Conservation (phyloP, 1,140 invertebrate species). For the Drosophila miranda region DNA sequence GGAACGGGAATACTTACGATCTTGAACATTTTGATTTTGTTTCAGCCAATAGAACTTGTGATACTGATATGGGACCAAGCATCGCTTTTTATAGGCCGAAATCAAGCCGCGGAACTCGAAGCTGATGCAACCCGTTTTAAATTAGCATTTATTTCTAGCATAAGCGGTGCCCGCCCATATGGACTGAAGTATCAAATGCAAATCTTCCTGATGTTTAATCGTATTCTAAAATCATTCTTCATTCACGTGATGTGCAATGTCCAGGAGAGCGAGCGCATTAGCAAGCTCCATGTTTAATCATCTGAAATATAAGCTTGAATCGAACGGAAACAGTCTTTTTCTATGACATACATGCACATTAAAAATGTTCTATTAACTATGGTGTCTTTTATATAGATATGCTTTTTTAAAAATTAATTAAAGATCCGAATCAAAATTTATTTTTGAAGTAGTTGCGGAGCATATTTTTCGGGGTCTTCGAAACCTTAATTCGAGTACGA, state of each 20-base stretch:
- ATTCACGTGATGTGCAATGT: neutral
- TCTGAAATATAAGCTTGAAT: too few relatives aligned
- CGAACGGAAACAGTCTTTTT: too few relatives aligned
- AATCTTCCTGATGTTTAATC: conserved; percentile 15
- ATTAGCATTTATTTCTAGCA: conserved; percentile 42
- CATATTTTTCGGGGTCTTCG: conserved; percentile 21
- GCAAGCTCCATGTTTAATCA: too few relatives aligned
- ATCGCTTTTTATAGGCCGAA: conserved; percentile 27
- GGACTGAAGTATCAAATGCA: conserved; percentile 22
- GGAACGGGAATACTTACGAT: conserved; percentile 38
- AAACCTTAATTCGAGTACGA: neutral
- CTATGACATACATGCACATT: too few relatives aligned
- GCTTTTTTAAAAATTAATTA: too few relatives aligned
- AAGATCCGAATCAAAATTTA: neutral
- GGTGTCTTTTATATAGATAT: too few relatives aligned
- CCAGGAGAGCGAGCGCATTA: too few relatives aligned
- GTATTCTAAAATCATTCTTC: conserved; percentile 32
- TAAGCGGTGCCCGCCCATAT: conserved; percentile 1
- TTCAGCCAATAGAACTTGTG: conserved; percentile 23
- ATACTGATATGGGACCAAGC: conserved; percentile 22
- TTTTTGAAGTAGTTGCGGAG: neutral
- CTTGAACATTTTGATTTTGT: conserved; percentile 50
- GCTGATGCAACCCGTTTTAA: conserved; percentile 49
- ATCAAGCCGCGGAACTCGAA: neutral
- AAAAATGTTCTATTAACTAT: too few relatives aligned